Evolutionary conservation across 2,888 invertebrate species (phyloP).

Genomic region (Parnassius smintheus): DNA sequence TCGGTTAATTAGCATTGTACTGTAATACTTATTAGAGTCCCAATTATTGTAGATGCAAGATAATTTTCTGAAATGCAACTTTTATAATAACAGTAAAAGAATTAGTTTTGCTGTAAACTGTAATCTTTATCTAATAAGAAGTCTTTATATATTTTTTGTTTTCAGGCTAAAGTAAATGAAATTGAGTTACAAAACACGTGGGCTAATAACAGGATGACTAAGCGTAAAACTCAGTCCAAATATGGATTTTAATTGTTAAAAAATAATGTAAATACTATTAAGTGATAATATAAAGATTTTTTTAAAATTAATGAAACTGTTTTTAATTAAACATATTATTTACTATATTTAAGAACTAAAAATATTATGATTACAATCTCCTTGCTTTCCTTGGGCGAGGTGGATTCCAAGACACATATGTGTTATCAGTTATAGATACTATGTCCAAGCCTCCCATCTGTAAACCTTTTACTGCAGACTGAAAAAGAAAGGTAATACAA

Average conservation of each 20-base stretch:
- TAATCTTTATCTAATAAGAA: too few species aligned
- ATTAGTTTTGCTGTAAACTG: too few species aligned
- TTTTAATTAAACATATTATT: background rate
- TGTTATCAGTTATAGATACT: slow-evolving; percentile 95
- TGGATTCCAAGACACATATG: slow-evolving; percentile 91
- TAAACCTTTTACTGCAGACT: slow-evolving; percentile 96
- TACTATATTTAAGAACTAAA: slow-evolving; percentile 17
- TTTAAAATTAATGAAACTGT: slow-evolving; percentile 13
- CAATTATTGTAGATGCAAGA: too few species aligned
- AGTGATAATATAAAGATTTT: background rate
- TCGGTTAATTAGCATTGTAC: too few species aligned
- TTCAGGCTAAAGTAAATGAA: slow-evolving; percentile 96
- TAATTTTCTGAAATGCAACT: too few species aligned
- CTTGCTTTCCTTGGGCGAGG: slow-evolving; percentile 92
- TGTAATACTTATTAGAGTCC: too few species aligned
- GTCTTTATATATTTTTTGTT: slow-evolving; percentile 36
- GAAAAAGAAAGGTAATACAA: slow-evolving; percentile 48
- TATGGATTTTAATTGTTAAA: slow-evolving; percentile 90
- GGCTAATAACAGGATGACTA: slow-evolving; percentile 92
- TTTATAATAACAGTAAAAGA: too few species aligned
- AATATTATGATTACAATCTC: slow-evolving; percentile 83
- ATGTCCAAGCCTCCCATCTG: slow-evolving; percentile 95
- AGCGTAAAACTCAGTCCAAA: slow-evolving; percentile 95
- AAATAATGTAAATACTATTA: slow-evolving; percentile 15
- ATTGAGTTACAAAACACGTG: slow-evolving; percentile 96